Percentiles rank a stretch among this genome's conserved stretches.
Conservation (phyloP, 2,113 vertebrate species). For the Dipodomys spectabilis region DNA sequence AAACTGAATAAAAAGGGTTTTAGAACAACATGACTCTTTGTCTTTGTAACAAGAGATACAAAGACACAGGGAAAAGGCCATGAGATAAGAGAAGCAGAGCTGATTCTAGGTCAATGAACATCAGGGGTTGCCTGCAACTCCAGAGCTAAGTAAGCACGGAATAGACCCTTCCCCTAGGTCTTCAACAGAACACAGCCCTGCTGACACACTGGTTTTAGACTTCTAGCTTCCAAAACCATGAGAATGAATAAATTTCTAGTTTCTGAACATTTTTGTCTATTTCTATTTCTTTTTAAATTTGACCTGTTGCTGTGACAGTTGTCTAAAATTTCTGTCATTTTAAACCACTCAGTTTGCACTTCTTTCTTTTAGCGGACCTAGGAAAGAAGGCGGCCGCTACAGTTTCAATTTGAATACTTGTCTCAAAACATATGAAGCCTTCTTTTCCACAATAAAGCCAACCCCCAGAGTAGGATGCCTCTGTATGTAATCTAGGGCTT, state of each 20-base stretch:
- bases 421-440: background rate
- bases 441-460: slow-evolving; percentile 13
- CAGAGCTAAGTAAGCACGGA: background rate
- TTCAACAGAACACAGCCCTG: background rate
- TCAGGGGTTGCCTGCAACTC: background rate
- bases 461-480: background rate
- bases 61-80: background rate
- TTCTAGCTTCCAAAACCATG: background rate
- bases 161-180: background rate
- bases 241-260: slow-evolving; percentile 17
- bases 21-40: background rate
- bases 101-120: background rate
- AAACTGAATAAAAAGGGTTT: background rate
- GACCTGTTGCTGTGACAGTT: background rate
- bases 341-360: background rate
- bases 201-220: background rate
- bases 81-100: background rate
- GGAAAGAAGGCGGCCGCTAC: background rate
- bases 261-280: background rate
- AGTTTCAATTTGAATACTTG: background rate
- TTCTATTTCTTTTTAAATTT: background rate
- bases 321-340: background rate
- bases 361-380: background rate
- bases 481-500: background rate
- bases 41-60: background rate